Conservation (phyloP, 2,888 invertebrate genomes). For the Drosophila paucipuncta region DNA sequence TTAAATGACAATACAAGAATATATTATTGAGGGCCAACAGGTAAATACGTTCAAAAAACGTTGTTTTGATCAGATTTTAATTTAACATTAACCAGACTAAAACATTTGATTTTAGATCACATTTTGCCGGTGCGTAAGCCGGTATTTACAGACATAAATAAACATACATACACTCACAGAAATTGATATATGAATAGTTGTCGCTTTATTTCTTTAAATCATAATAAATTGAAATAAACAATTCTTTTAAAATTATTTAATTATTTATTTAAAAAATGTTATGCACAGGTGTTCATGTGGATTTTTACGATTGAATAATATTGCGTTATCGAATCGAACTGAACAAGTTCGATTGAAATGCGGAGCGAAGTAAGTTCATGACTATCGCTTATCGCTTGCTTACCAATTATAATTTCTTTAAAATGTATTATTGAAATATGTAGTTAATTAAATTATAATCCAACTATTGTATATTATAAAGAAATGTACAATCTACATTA, state of each 20-base stretch:
- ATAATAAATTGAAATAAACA: not conserved
- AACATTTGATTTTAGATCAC: not conserved
- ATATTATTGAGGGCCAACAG: not conserved
- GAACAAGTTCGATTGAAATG: not conserved
- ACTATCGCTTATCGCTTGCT: not conserved
- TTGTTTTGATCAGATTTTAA: not conserved
- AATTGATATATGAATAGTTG: not conserved
- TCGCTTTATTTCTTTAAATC: not conserved
- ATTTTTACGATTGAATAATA: conserved; percentile 5
- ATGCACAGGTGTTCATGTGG: conserved; percentile 1
- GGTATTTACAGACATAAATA: not conserved
- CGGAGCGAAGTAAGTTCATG: not conserved
- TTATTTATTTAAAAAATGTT: not conserved
- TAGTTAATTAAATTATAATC: not conserved
- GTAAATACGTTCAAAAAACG: not conserved
- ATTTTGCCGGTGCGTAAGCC: not conserved
- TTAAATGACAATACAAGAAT: conserved; percentile 20
- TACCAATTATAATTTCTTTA: not conserved
- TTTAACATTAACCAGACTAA: not conserved
- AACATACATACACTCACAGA: not conserved
- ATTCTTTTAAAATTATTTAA: not conserved
- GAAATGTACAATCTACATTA: not conserved
- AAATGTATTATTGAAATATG: not conserved
- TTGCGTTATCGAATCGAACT: not conserved
- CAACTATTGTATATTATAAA: not conserved